These are phyloP conservation scores for Vidua macroura DNA, from an alignment of 2,113 vertebrate species.

Conservation along the genomic window DNA sequence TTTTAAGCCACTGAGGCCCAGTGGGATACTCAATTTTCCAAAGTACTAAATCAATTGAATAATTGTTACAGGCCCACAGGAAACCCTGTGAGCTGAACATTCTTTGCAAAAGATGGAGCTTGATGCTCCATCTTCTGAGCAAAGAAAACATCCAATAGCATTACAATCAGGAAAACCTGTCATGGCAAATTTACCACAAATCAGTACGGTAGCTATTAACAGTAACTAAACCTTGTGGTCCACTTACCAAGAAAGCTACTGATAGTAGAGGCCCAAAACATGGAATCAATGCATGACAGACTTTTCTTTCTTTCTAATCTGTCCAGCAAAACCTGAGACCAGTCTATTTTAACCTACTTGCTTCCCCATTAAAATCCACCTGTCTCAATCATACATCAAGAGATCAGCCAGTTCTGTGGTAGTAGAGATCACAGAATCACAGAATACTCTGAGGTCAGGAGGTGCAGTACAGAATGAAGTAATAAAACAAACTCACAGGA, in stretches of 20 bases:
- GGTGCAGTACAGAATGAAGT: not conserved
- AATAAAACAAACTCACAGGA: not conserved
- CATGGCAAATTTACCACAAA: not conserved
- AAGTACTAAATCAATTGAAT: not conserved
- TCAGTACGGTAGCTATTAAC: rapidly evolving
- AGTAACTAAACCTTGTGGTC: not conserved
- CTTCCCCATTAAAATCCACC: not conserved
- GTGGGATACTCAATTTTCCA: not conserved
- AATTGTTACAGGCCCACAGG: rapidly evolving
- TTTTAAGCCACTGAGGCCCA: not conserved
- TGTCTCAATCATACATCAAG: not conserved
- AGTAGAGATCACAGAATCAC: not conserved
- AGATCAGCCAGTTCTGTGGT: not conserved
- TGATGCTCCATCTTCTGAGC: not conserved
- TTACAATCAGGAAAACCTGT: not conserved
- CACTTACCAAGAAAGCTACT: not conserved
- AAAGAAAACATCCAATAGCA: not conserved
- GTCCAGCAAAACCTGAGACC: not conserved
- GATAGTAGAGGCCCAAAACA: not conserved
- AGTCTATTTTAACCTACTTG: not conserved
- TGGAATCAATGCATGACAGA: not conserved
- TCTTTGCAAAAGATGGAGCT: not conserved
- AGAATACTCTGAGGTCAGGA: not conserved
- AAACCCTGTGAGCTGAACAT: not conserved
- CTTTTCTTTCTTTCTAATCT: not conserved